These are phyloP conservation scores for Arenicola marina DNA, from an alignment of 2,888 invertebrate species.

Conservation along the genomic window DNA sequence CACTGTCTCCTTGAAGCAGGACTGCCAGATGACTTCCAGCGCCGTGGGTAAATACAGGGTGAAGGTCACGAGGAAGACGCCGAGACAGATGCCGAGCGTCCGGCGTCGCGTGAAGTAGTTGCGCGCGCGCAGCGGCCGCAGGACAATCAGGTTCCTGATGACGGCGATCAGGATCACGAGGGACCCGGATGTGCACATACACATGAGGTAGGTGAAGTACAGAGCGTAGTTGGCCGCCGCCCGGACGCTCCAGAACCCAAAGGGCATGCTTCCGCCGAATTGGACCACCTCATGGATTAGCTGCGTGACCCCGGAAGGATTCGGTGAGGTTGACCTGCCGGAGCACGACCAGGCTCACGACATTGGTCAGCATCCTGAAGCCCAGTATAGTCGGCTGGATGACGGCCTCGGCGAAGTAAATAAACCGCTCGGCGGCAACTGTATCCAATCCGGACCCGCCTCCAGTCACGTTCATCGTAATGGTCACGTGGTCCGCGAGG, in stretches of 20 bases:
- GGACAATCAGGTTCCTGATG: slow-evolving; percentile 5
- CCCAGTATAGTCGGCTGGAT: too few relatives aligned
- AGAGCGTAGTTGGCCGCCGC: slow-evolving; percentile 13
- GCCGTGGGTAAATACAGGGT: slow-evolving; percentile 14
- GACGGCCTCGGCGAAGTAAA: too few relatives aligned
- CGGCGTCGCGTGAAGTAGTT: neutral
- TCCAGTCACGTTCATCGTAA: too few relatives aligned
- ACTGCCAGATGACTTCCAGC: slow-evolving; percentile 13
- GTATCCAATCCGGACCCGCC: too few relatives aligned
- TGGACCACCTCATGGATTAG: slow-evolving; percentile 12
- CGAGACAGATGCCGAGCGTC: neutral
- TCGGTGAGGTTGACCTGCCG: too few relatives aligned
- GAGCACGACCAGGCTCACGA: too few relatives aligned
- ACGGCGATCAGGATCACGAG: slow-evolving; percentile 15
- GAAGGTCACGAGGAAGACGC: neutral
- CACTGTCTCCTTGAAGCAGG: slow-evolving; percentile 11
- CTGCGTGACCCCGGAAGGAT: slow-evolving; percentile 4
- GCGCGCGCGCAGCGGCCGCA: slow-evolving; percentile 3
- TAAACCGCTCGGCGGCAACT: too few relatives aligned
- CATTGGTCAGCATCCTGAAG: too few relatives aligned
- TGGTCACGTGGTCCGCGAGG: too few relatives aligned
- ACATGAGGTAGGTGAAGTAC: slow-evolving; percentile 14
- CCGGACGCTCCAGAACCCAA: neutral
- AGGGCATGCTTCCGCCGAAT: slow-evolving; percentile 9
- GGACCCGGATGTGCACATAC: slow-evolving; percentile 8